Base-by-base conservation (phyloP, 2,888 invertebrate genomes). In the Mesorhabditis spiculigera region DNA sequence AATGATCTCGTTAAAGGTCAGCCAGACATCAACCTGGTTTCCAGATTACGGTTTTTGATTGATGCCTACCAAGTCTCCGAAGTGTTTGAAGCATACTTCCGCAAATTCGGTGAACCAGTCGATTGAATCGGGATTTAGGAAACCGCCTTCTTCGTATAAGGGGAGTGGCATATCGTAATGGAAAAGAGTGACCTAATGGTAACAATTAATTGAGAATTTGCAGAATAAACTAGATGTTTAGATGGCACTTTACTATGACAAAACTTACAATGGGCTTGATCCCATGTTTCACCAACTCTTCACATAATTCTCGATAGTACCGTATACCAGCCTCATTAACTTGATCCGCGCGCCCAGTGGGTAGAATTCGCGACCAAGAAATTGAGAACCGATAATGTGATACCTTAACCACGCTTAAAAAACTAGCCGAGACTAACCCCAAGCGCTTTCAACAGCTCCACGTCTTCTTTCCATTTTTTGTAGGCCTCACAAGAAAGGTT, bases 291-390 rank as follows among this genome's bases (percentile, higher is more conserved):
- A 91, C 75, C 5, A 93, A 88, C 80, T 90, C 91, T 81, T 92
- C 88, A 68, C 93, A 91, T 64, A 94, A 87, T 76, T 91, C 90
- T 81, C 90, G 91, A 86, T 94, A 94, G 86, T 93, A 92, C 71
- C 90, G 87, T 10, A 93, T 88, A 28, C 92, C 93, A 4, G 89
- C 88, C 62, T 89, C 87, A 84, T 92, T 93, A 41, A 92, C 71
- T 80, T 91, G 90, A 10, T 89, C 68, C 80, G 69, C 68, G 13
- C 91, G 88, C 8, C 92, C 93, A 10, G 89, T 90, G 0, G 93
- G 92, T 75, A 93, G 87, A 65, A 93, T 88, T 67, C 93, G 88
- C 0, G 91, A 87, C 93, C 93, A 93, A 0, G 92, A 90, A 58
- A 88, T 81, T 3, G 88, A 88, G 75, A 88, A 88, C 50, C 88